A percentile compares a stretch with the other conserved stretches of the same genome.
Conservation (phyloP, 2,888 invertebrate genomes). For the Caenorhabditis angaria region DNA sequence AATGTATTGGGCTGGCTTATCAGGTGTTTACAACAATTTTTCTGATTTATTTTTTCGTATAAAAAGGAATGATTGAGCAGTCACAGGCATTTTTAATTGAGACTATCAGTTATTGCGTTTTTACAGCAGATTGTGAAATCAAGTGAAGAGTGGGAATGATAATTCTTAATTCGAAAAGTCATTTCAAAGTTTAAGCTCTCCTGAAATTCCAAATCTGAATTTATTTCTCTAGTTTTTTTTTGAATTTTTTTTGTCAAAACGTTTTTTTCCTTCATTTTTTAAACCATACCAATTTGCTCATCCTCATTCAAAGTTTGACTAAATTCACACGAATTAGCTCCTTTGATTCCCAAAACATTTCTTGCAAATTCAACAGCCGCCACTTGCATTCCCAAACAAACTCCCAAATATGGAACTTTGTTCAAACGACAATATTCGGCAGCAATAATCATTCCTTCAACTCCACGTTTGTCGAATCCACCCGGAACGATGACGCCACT, state of each 20-base stretch:
- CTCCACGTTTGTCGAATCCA: constrained; percentile 93
- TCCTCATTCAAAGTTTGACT: constrained; percentile 75
- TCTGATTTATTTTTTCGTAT: too few relatives aligned
- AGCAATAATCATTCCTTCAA: constrained; percentile 94
- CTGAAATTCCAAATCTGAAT: too few relatives aligned
- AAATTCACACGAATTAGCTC: constrained; percentile 88
- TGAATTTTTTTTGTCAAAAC: background rate
- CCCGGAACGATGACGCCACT: constrained; percentile 95
- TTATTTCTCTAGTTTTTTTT: background rate
- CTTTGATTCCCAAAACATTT: constrained; percentile 82
- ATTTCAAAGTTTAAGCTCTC: too few relatives aligned
- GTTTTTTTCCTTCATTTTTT: background rate
- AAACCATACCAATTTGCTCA: constrained; percentile 47
- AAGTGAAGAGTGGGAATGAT: too few relatives aligned
- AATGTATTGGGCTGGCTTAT: too few relatives aligned
- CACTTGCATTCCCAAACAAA: constrained; percentile 96
- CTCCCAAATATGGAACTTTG: constrained; percentile 88
- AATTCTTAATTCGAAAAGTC: too few relatives aligned
- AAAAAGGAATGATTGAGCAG: too few relatives aligned
- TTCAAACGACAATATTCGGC: constrained; percentile 91
- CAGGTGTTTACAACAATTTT: too few relatives aligned
- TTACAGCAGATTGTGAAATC: too few relatives aligned
- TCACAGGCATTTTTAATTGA: too few relatives aligned
- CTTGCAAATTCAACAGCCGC: constrained; percentile 93
- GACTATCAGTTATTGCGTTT: too few relatives aligned